Evolutionary conservation across 64 coral and sea anemone genomes (phyloP).

Genomic region (Astreopora myriophthalma): DNA sequence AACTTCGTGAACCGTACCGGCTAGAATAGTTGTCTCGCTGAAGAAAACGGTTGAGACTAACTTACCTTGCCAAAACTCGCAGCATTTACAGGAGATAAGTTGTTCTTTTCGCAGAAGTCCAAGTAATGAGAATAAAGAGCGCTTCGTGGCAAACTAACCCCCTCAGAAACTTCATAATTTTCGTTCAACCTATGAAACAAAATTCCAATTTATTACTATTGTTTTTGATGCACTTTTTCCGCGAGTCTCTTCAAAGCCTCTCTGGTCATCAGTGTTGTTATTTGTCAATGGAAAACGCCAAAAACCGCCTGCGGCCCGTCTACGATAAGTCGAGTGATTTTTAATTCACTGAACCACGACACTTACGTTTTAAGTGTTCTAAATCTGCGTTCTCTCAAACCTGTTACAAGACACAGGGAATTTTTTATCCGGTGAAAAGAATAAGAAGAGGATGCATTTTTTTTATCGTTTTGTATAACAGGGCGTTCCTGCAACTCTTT

Average conservation of each 20-base stretch:
- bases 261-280: too few species aligned
- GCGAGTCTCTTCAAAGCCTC: neutral
- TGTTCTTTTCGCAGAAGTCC: constrained; percentile 99
- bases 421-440: neutral
- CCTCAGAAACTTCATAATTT: constrained; percentile 93
- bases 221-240: neutral
- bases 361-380: too few species aligned
- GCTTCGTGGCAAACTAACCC: constrained; percentile 94
- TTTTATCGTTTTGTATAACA: neutral
- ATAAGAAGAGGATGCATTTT: neutral
- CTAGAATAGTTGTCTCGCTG: too few species aligned
- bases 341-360: too few species aligned
- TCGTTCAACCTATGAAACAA: constrained; percentile 83
- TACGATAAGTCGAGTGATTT: too few species aligned
- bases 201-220: neutral
- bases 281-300: too few species aligned
- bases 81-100: constrained; percentile 91
- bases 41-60: neutral
- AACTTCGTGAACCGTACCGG: too few species aligned
- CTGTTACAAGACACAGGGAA: too few species aligned
- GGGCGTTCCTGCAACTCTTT: neutral
- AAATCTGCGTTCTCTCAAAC: too few species aligned
- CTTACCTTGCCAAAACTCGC: constrained; percentile 98
- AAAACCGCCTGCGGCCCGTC: too few species aligned
- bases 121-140: constrained; percentile 93